Evolutionary conservation across 2,888 invertebrate species (phyloP), one percentile per base, ranked within the genome.

Genomic region (Tipula helvola): DNA sequence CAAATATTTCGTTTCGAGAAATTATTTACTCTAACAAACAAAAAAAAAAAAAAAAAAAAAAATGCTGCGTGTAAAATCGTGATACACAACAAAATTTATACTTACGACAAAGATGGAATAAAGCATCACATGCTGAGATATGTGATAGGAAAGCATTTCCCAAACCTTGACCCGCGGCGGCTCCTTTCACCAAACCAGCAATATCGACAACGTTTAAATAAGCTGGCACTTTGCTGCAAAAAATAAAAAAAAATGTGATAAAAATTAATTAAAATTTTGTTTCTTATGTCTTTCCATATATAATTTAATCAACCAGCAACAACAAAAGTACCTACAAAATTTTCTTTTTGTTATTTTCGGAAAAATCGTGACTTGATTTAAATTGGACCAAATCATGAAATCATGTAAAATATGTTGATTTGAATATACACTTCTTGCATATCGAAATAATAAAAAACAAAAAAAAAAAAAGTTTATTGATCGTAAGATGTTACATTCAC

Each of bases 131-230:
- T 16, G 99, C 99, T 91, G 96, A 97, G 90, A 99, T 99, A 92
- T 99, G 98, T 5, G 99, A 98, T 85, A 99, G 94, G 92, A 99
- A 99, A 88, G 98, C 98, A 91, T 99, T 99, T 90, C 99, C 99
- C 87, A 99, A 93, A 1, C 99, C 99, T 92, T 99, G 97, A 0
- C 99, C 99, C 91, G 99, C 98, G 3, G 98, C 96, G 2, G 99
- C 99, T 42, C 99, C 99, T 90, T 98, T 97, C 52, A 99, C 99
- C 88, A 99, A 93, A 10, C 99, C 99, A 87, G 99, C 99, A 89
- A 99, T 99, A 91, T 99, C 99, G 42, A 98, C 98, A 44, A 99
- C 96, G 91, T 98, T 99, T 88, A 99, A 92, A 91, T 96, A 99
- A 0, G 99, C 99, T 13, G 99, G 99, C 47, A 99, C 99, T 93